Evolutionary conservation across 2,888 invertebrate species (phyloP), one percentile per base, ranked within the genome.

Genomic region (Pinctada fucata): DNA sequence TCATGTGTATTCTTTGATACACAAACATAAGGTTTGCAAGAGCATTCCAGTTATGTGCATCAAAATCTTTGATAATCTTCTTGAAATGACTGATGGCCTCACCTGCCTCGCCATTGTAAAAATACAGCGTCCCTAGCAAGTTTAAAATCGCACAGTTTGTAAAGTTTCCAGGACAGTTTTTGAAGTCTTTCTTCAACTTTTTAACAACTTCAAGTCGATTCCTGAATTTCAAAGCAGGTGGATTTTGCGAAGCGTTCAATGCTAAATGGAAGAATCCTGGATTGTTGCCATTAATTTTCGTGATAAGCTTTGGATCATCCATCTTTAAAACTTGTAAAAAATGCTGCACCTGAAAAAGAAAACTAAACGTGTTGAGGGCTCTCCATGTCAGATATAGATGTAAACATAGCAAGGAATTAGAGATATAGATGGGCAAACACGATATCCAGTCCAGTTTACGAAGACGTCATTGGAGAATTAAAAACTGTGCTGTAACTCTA

Each of bases 191-290:
- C 1, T 69, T 50, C 3, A 78, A 48, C 47, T 73, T 73, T 2
- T 78, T 50, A 4, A 63, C 63, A 5, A 73, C 73, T 51, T 48
- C 50, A 10, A 78, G 73, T 13, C 73, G 58, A 31, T 73, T 66
- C n/a, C 6, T 48, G 3, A 78, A 50, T n/a, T 63, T 67, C 31
- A 67, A 49, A 3, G 50, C 10, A 8, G 48, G 52, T 48, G 72
- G 78, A 51, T 48, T 50, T n/a, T 69, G 73, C 45, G 78, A 73
- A 6, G 73, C 65, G 8, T 69, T 78, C 8, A 78, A 31, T 16
- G 73, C 73, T 13, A 78, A 31, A 69, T 65, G 71, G 64, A 78
- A 78, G 47, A 68, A 69, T n/a, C 78, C 78, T 16, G 75, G 72
- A 31, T 58, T 72, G 50, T 58, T 52, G 51, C 13, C 58, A 45